Evolutionary conservation across 2,888 invertebrate species (phyloP).

Genomic region (Ariolimax columbianus): DNA sequence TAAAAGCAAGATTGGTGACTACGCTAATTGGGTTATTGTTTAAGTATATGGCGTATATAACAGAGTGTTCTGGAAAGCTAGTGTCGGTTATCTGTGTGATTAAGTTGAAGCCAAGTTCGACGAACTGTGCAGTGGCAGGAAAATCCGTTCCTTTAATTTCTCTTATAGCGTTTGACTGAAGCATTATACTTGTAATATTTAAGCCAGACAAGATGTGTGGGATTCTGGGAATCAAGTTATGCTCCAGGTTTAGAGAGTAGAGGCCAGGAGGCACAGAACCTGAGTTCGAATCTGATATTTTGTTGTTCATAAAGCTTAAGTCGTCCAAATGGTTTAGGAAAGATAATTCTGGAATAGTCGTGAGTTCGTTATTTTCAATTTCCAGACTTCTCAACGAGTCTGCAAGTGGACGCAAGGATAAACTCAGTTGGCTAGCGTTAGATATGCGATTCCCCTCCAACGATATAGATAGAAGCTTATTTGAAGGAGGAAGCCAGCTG

Average conservation of each 20-base stretch:
- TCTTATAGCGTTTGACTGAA: background rate
- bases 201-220: background rate
- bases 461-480: background rate
- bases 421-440: background rate
- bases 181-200: background rate
- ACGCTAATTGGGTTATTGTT: background rate
- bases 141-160: background rate
- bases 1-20: background rate
- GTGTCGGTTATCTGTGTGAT: conserved; percentile 8
- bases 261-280: background rate
- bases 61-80: background rate
- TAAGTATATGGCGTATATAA: background rate
- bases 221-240: background rate
- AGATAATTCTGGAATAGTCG: background rate
- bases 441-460: background rate
- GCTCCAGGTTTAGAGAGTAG: background rate
- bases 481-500: background rate
- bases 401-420: background rate
- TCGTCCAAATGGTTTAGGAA: background rate
- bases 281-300: background rate
- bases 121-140: background rate
- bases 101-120: background rate
- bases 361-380: background rate
- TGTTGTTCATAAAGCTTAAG: background rate
- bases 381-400: background rate